A percentile compares a stretch with the other conserved stretches of the same genome.
Evolutionary conservation across 2,888 invertebrate species (phyloP).

Genomic region (Nomada ferruginata): DNA sequence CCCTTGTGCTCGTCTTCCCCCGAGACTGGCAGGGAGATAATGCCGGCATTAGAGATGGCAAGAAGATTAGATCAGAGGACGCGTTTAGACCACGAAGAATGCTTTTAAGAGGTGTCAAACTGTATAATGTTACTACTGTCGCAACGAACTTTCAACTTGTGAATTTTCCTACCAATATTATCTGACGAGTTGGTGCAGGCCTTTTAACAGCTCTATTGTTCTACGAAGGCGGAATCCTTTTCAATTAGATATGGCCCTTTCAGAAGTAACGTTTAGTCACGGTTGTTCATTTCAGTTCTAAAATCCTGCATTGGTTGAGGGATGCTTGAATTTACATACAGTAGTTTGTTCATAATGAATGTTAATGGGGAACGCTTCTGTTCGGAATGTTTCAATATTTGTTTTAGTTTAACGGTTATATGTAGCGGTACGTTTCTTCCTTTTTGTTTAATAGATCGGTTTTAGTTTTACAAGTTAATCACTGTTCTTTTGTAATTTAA

Average conservation of each 20-base stretch:
- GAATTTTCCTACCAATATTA: not conserved
- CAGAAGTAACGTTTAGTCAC: not conserved
- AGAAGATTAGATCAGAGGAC: conserved; percentile 51
- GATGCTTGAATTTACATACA: not conserved
- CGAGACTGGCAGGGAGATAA: conserved; percentile 14
- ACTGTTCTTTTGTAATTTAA: too few species aligned
- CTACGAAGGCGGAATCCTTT: not conserved
- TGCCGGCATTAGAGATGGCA: conserved; percentile 39
- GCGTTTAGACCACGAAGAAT: conserved; percentile 31
- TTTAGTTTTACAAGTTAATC: not conserved
- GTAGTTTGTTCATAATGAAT: not conserved
- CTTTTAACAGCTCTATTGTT: conserved; percentile 6
- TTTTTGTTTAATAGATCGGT: not conserved
- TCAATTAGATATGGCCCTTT: not conserved
- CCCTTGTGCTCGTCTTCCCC: conserved; percentile 26
- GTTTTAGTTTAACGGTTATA: conserved; percentile 15
- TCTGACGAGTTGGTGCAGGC: not conserved
- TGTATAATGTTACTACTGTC: not conserved
- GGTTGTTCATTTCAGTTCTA: not conserved
- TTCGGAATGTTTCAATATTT: conserved; percentile 36
- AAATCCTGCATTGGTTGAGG: not conserved
- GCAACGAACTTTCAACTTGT: not conserved
- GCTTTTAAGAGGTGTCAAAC: not conserved
- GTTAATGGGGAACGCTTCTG: not conserved
- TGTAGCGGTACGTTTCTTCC: not conserved